Evolutionary conservation across 2,113 vertebrate species (phyloP).

Genomic region (Dromas ardeola): DNA sequence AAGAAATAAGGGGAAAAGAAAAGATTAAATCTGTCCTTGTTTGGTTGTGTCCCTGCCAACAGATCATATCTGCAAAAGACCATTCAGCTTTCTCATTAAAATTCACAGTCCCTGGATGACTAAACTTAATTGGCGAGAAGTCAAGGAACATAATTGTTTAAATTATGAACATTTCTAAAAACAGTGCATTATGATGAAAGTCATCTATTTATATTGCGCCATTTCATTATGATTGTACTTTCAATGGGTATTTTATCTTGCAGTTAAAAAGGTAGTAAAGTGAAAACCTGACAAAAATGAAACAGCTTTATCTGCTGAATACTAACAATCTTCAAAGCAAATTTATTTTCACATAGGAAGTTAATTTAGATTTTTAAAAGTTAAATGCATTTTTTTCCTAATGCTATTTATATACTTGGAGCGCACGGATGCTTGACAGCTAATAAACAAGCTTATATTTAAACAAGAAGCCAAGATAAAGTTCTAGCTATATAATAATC

Average conservation of each 20-base stretch:
- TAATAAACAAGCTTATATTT: constrained; percentile 41
- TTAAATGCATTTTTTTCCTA: constrained; percentile 24
- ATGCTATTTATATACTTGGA: constrained; percentile 31
- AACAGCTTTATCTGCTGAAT: constrained; percentile 12
- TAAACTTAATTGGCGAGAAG: constrained; percentile 71
- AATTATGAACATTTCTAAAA: constrained; percentile 72
- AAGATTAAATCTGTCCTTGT: constrained; percentile 56
- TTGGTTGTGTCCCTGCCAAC: constrained; percentile 54
- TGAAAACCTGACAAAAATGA: constrained; percentile 33
- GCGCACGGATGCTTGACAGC: not conserved
- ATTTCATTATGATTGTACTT: constrained; percentile 53
- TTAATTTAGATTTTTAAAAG: constrained; percentile 4
- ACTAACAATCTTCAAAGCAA: constrained; percentile 5
- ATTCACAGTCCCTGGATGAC: constrained; percentile 61
- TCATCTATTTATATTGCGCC: constrained; percentile 57
- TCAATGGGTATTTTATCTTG: constrained; percentile 16
- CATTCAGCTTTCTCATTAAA: constrained; percentile 72
- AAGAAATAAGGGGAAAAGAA: constrained; percentile 40
- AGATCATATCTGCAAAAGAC: constrained; percentile 72
- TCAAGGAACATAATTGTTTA: constrained; percentile 72
- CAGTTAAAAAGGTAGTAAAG: constrained; percentile 27
- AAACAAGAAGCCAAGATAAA: constrained; percentile 17
- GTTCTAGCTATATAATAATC: not conserved
- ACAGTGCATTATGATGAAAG: constrained; percentile 56
- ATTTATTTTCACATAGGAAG: constrained; percentile 1